Conservation (phyloP, 2,797 vertebrate genomes). For the Rhinella marina region DNA sequence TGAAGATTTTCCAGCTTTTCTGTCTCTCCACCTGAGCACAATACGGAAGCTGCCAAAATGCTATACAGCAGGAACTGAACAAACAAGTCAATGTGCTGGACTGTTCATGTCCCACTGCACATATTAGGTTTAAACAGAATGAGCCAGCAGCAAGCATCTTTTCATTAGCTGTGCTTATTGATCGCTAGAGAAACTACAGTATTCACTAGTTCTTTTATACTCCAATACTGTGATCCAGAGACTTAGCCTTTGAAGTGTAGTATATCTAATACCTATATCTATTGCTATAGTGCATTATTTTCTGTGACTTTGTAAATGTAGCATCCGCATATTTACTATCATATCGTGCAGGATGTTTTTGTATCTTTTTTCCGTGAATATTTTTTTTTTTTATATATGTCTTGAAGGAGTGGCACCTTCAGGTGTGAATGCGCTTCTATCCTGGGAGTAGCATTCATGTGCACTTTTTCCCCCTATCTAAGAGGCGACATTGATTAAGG, state of each 20-base stretch:
- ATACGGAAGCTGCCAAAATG: slow-evolving; percentile 32
- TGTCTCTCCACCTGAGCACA: slow-evolving; percentile 47
- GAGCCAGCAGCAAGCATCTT: slow-evolving; percentile 36
- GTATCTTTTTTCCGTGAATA: too few relatives aligned
- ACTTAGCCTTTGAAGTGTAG: not conserved
- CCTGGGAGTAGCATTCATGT: too few relatives aligned
- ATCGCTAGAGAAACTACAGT: slow-evolving; percentile 15
- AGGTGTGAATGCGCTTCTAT: too few relatives aligned
- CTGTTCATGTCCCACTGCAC: slow-evolving; percentile 42
- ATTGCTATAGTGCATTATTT: too few relatives aligned
- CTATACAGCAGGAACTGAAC: slow-evolving; percentile 38
- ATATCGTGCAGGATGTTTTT: too few relatives aligned
- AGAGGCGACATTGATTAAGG: too few relatives aligned
- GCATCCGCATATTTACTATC: too few relatives aligned
- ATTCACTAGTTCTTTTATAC: slow-evolving; percentile 29
- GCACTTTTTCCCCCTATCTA: too few relatives aligned
- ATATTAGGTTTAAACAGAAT: slow-evolving; percentile 46
- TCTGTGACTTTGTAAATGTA: too few relatives aligned
- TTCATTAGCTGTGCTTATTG: slow-evolving; percentile 45
- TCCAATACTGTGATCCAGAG: not conserved
- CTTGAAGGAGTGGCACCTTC: too few relatives aligned
- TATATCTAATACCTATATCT: not conserved
- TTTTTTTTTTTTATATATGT: too few relatives aligned
- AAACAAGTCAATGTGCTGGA: slow-evolving; percentile 47
- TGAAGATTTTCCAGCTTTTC: slow-evolving; percentile 26